phyloP scores from a whole-genome alignment of 2,113 vertebrate species.

The Tetrax tetrax region DNA sequence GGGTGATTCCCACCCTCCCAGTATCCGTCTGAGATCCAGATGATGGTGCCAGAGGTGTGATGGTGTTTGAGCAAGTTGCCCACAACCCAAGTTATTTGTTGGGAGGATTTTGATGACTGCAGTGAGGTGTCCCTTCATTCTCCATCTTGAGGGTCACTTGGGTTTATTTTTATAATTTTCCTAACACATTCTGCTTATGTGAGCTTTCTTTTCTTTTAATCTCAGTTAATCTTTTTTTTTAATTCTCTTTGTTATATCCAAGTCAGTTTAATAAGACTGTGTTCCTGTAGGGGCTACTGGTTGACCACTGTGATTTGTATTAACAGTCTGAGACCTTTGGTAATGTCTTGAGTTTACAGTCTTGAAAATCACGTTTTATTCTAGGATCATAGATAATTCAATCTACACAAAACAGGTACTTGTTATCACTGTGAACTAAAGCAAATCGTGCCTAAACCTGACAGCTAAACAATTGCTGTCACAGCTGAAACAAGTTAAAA shows the following conservation, averaged over 20 bases:
- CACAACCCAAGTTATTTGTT: neutral
- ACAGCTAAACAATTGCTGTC: neutral
- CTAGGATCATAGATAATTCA: neutral
- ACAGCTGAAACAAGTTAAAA: neutral
- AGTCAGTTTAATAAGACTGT: neutral
- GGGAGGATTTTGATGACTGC: neutral
- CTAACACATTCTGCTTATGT: neutral
- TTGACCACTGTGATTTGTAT: neutral
- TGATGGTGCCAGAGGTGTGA: neutral
- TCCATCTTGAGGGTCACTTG: neutral
- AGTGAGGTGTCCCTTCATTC: neutral
- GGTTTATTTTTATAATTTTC: neutral
- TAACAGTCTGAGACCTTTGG: neutral
- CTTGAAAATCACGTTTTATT: neutral
- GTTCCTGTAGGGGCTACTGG: neutral
- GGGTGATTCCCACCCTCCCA: neutral
- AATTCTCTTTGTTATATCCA: neutral
- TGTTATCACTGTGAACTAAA: neutral
- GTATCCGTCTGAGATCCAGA: neutral
- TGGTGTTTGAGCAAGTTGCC: neutral
- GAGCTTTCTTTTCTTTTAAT: neutral
- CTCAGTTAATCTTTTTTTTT: neutral
- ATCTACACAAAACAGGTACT: neutral
- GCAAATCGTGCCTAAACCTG: neutral
- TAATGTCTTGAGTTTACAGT: accelerated